Conservation (phyloP, 2,113 vertebrate species). For the Scalopus aquaticus region DNA sequence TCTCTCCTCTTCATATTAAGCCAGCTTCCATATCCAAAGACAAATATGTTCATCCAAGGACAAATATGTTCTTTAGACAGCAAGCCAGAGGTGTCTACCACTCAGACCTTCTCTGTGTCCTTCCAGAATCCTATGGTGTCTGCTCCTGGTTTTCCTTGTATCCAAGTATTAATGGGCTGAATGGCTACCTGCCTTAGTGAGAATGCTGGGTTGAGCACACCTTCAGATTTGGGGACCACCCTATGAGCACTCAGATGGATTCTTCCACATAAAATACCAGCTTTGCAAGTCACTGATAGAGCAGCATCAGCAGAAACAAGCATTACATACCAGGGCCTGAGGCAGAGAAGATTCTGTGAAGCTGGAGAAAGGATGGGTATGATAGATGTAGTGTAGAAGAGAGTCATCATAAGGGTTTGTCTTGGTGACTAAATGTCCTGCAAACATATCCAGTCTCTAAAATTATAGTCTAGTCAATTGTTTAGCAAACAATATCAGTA, state of each 20-base stretch:
- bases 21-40: neutral
- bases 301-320: neutral
- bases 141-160: neutral
- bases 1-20: neutral
- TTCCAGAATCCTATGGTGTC: neutral
- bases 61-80: neutral
- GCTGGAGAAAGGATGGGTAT: neutral
- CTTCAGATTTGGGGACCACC: neutral
- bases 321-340: neutral
- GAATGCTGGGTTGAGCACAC: neutral
- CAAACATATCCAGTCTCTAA: neutral
- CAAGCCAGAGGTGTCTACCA: neutral
- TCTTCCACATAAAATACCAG: neutral
- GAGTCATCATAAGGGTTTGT: neutral
- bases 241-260: constrained; percentile 42
- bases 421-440: neutral
- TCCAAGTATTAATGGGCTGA: neutral
- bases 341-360: neutral
- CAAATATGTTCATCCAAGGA: neutral
- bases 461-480: neutral
- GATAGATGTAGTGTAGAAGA: neutral
- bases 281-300: constrained; percentile 8
- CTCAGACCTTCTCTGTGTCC: neutral
- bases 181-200: neutral
- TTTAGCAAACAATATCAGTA: neutral